A percentile compares a stretch with the other conserved stretches of the same genome.
Evolutionary conservation across 2,888 invertebrate species (phyloP).

Genomic region (Sphinx pinastri): DNA sequence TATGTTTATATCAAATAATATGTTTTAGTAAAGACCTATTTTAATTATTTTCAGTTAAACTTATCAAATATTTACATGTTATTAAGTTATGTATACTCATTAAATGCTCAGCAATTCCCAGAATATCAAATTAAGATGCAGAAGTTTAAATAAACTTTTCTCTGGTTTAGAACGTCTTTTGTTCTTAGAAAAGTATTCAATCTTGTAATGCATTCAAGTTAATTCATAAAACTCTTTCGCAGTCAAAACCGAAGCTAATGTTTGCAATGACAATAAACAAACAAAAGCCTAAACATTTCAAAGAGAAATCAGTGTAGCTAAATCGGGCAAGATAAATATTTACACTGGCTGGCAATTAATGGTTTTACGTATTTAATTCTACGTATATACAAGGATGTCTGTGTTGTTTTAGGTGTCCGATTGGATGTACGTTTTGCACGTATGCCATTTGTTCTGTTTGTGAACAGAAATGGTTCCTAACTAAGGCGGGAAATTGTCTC

Average conservation of each 20-base stretch:
- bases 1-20: too few relatives aligned
- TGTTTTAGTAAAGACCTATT: too few relatives aligned
- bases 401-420: constrained; percentile 84
- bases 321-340: constrained; percentile 12
- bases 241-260: background rate
- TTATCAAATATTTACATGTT: too few relatives aligned
- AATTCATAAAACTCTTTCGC: background rate
- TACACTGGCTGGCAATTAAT: constrained; percentile 14
- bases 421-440: constrained; percentile 90
- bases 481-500: constrained; percentile 89
- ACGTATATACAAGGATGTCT: constrained; percentile 14
- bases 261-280: constrained; percentile 1
- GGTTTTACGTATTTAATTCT: constrained; percentile 22
- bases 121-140: too few relatives aligned
- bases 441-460: constrained; percentile 90
- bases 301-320: constrained; percentile 13
- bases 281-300: constrained; percentile 18
- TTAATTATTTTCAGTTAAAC: too few relatives aligned
- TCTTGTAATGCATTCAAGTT: background rate
- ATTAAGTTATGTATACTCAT: too few relatives aligned
- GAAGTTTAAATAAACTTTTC: too few relatives aligned
- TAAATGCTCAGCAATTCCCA: too few relatives aligned
- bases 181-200: background rate
- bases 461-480: constrained; percentile 89
- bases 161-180: too few relatives aligned